Percentiles rank a stretch among this genome's conserved stretches.
phyloP scores from a whole-genome alignment of 2,113 vertebrate species.

The Lampris megalopsis region DNA sequence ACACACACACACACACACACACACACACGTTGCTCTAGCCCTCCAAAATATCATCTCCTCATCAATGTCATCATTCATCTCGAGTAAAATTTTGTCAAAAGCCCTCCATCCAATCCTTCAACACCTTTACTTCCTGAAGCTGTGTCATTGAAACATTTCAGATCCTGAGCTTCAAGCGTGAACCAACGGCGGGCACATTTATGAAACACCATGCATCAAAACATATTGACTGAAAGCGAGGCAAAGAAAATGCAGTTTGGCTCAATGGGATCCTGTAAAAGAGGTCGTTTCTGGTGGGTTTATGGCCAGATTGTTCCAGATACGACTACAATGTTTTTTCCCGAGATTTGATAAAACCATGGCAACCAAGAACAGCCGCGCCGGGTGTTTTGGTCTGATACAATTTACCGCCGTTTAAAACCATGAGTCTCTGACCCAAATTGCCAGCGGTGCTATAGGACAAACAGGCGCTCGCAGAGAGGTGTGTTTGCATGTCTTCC shows the following conservation, averaged over 20 bases:
- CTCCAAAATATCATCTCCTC: no score
- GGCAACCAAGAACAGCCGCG: conserved; percentile 49
- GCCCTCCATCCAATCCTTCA: no score
- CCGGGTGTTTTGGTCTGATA: conserved; percentile 55
- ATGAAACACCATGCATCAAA: not conserved
- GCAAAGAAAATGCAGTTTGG: not conserved
- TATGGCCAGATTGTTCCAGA: conserved; percentile 19
- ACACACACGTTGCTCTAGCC: not conserved
- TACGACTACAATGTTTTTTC: conserved; percentile 18
- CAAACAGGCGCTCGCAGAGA: conserved; percentile 30
- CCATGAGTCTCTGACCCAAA: conserved; percentile 19
- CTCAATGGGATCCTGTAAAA: not conserved
- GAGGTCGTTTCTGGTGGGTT: conserved; percentile 4
- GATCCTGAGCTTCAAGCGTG: not conserved
- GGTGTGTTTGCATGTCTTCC: conserved; percentile 16
- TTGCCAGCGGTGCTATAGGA: conserved; percentile 14
- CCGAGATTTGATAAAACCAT: conserved; percentile 61
- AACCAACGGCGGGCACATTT: not conserved
- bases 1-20: not conserved
- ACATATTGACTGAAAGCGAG: conserved; percentile 15
- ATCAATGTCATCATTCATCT: no score
- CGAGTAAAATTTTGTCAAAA: no score
- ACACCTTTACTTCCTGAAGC: not conserved
- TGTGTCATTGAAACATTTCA: not conserved
- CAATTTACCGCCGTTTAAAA: conserved; percentile 41